phyloP scores from a whole-genome alignment of 2,113 vertebrate species.

The Argyrosomus japonicus region DNA sequence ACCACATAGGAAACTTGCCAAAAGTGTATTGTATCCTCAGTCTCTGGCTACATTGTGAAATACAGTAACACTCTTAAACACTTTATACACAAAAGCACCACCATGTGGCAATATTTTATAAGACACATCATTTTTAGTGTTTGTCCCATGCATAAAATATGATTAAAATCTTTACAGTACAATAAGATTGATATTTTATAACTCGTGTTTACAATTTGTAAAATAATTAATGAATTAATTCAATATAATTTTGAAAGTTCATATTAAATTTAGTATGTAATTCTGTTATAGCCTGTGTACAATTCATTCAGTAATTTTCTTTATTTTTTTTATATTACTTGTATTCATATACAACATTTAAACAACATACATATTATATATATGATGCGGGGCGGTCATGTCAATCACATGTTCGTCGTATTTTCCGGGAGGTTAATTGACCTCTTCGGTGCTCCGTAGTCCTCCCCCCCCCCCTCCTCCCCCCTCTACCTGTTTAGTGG shows the following conservation, averaged over 20 bases:
- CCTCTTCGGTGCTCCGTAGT: slow-evolving; percentile 72
- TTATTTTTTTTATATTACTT: too few relatives aligned
- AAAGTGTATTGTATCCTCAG: background rate
- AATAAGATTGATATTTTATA: background rate
- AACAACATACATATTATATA: background rate
- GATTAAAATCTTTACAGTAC: background rate
- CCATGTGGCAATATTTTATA: slow-evolving; percentile 68
- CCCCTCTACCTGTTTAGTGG: slow-evolving; percentile 61
- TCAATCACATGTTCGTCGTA: slow-evolving; percentile 5
- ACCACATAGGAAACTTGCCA: background rate
- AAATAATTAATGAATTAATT: background rate
- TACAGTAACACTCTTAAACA: slow-evolving; percentile 14
- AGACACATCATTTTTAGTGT: background rate
- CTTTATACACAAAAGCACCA: slow-evolving; percentile 72
- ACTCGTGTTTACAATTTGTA: background rate
- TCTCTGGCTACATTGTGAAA: slow-evolving; percentile 17
- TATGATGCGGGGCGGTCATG: background rate
- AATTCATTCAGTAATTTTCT: background rate
- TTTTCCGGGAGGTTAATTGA: slow-evolving; percentile 57
- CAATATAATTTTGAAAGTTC: background rate
- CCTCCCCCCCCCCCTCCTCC: slow-evolving; percentile 54
- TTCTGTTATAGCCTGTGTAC: background rate
- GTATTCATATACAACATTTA: background rate
- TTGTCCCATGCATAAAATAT: background rate
- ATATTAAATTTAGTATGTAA: background rate